phyloP scores from a whole-genome alignment of 92 coral and sea anemone species.

The Bergia puertoricense region DNA sequence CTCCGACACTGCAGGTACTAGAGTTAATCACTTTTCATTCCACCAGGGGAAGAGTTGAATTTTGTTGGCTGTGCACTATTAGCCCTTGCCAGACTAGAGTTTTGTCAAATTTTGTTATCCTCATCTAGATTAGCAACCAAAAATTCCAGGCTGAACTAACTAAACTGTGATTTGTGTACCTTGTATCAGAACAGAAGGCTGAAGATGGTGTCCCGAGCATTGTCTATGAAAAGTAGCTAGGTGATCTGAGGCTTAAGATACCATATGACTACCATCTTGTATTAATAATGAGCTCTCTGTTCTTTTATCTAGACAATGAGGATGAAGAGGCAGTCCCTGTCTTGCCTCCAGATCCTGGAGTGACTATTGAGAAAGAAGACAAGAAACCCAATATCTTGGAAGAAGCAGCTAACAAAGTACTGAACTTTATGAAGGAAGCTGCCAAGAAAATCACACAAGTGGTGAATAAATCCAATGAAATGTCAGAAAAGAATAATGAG shows the following conservation, averaged over 20 bases:
- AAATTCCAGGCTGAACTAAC: too few relatives aligned
- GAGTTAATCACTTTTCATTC: not conserved
- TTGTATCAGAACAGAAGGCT: too few relatives aligned
- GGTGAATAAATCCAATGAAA: slow-evolving; percentile 44
- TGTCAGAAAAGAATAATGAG: not conserved
- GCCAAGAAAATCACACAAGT: slow-evolving; percentile 85
- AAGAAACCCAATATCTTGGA: slow-evolving; percentile 67
- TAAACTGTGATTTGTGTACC: too few relatives aligned
- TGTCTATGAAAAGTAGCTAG: not conserved
- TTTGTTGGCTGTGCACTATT: not conserved
- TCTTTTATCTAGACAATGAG: slow-evolving; percentile 48
- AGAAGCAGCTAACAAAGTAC: slow-evolving; percentile 87
- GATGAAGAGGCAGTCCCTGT: slow-evolving; percentile 70
- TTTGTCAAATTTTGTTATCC: too few relatives aligned
- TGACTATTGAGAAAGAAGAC: slow-evolving; percentile 62
- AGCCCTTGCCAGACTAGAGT: too few relatives aligned
- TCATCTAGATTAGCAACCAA: too few relatives aligned
- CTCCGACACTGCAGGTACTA: slow-evolving; percentile 44
- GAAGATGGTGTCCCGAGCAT: too few relatives aligned
- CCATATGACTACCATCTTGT: not conserved
- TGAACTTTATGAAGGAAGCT: slow-evolving; percentile 81
- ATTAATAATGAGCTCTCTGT: not conserved
- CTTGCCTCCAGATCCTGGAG: slow-evolving; percentile 79
- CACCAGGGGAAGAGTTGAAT: not conserved
- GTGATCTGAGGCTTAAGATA: not conserved